Conservation (phyloP, 2,888 invertebrate species). For the Ypsolopha scabrella region DNA sequence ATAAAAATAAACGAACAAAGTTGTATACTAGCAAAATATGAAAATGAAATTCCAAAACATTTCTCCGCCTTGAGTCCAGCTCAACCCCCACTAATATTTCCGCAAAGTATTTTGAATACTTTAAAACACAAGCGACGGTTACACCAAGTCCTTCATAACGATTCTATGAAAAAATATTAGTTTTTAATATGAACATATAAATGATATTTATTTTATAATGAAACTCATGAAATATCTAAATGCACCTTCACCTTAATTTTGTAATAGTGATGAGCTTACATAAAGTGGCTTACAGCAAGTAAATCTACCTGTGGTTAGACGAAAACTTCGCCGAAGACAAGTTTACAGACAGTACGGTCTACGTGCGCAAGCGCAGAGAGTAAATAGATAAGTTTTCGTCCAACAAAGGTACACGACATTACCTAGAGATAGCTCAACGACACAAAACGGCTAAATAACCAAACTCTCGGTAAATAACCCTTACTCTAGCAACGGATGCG, state of each 20-base stretch:
- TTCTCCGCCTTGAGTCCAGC: conserved; percentile 5
- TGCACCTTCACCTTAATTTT: conserved; percentile 51
- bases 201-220: background rate
- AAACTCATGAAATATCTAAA: conserved; percentile 22
- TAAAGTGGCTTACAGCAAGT: conserved; percentile 10
- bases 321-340: background rate
- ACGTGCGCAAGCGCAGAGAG: no score
- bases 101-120: conserved; percentile 2
- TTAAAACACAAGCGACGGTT: background rate
- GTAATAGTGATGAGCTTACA: conserved; percentile 18
- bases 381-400: background rate
- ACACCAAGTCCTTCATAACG: background rate
- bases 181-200: background rate
- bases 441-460: conserved; percentile 15
- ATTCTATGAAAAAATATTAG: background rate
- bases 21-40: no score
- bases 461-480: conserved; percentile 27
- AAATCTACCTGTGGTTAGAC: background rate
- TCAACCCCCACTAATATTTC: background rate
- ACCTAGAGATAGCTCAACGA: conserved; percentile 9
- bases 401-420: background rate
- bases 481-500: conserved; percentile 6
- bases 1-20: background rate
- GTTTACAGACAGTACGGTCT: background rate
- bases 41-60: no score